phyloP scores from a whole-genome alignment of 2,113 vertebrate genomes.

The Leptosomus discolor region DNA sequence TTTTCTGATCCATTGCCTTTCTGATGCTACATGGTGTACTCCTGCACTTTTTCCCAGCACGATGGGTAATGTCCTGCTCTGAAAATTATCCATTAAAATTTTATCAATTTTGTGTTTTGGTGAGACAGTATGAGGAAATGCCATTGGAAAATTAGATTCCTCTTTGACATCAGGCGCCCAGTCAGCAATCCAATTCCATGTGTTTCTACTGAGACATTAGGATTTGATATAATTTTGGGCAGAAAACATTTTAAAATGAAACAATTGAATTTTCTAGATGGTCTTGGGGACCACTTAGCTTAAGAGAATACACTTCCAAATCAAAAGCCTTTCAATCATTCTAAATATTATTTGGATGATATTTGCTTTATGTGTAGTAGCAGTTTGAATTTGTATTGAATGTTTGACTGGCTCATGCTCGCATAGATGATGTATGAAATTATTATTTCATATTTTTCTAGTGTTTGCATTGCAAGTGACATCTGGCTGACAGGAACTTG shows the following conservation, averaged over 20 bases:
- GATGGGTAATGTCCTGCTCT: conserved; percentile 74
- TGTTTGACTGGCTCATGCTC: conserved; percentile 86
- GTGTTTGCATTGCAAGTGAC: conserved; percentile 84
- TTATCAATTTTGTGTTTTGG: conserved; percentile 91
- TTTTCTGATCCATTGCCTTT: background rate
- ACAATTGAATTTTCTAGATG: conserved; percentile 99
- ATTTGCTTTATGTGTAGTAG: conserved; percentile 84
- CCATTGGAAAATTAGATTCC: conserved; percentile 98
- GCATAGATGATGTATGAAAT: conserved; percentile 87
- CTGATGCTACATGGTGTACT: conserved; percentile 40
- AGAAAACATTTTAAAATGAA: conserved; percentile 96
- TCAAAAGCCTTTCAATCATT: conserved; percentile 99
- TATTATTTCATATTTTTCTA: conserved; percentile 88
- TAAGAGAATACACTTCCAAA: conserved; percentile 99
- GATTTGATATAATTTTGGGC: conserved; percentile 98
- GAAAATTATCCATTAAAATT: conserved; percentile 97
- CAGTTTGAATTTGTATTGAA: conserved; percentile 88
- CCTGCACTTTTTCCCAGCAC: conserved; percentile 76
- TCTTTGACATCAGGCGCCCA: conserved; percentile 94
- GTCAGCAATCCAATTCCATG: conserved; percentile 95
- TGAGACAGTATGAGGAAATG: conserved; percentile 94
- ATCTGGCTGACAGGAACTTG: conserved; percentile 82
- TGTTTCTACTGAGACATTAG: conserved; percentile 97
- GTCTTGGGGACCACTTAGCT: conserved; percentile 98
- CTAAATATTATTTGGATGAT: conserved; percentile 94